phyloP scores from a whole-genome alignment of 2,113 vertebrate species.

The Craseonycteris thonglongyai region DNA sequence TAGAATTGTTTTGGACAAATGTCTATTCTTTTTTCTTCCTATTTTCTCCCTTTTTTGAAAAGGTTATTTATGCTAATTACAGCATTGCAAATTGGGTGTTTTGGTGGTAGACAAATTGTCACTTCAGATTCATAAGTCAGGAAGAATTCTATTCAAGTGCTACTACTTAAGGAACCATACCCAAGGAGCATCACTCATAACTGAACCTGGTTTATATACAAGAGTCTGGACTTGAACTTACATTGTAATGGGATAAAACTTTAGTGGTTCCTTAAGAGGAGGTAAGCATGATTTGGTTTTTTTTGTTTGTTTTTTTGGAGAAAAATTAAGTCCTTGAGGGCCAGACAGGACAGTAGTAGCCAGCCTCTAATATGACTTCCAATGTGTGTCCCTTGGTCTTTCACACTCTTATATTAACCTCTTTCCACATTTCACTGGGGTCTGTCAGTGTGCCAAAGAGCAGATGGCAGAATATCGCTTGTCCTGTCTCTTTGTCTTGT shows the following conservation, averaged over 20 bases:
- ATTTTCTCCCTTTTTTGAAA: neutral
- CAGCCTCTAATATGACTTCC: neutral
- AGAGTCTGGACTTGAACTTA: neutral
- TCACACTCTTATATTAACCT: fast-evolving
- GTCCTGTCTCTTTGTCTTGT: neutral
- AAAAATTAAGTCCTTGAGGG: neutral
- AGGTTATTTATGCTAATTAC: neutral
- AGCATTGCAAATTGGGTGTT: fast-evolving
- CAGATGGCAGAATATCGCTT: neutral
- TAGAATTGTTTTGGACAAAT: neutral
- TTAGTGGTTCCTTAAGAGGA: neutral
- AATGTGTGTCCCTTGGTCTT: too few species aligned
- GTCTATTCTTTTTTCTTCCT: neutral
- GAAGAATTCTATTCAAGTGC: too few species aligned
- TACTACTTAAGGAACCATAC: neutral
- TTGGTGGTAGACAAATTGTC: neutral
- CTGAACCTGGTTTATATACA: neutral
- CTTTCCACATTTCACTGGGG: neutral
- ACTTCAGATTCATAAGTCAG: neutral
- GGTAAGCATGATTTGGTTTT: neutral
- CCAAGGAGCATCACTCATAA: neutral
- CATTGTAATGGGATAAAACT: neutral
- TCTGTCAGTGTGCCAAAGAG: neutral
- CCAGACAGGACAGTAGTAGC: neutral
- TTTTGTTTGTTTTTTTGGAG: too few species aligned